Evolutionary conservation across 2,888 invertebrate genomes (phyloP).

Genomic region (Steinernema carpocapsae): DNA sequence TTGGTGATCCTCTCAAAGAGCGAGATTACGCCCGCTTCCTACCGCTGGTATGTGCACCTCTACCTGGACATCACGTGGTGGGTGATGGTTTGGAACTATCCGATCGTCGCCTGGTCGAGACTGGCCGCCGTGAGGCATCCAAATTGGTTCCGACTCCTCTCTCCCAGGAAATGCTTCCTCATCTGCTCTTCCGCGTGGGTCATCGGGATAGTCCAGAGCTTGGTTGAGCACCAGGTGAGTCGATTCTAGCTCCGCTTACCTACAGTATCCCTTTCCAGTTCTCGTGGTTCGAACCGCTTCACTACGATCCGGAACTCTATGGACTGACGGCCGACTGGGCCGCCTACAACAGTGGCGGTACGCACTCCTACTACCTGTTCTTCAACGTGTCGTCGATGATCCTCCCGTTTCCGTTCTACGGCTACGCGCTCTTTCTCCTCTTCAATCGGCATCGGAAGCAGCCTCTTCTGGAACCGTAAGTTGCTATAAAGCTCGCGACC

Average conservation of each 20-base stretch:
- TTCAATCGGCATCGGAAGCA: constrained; percentile 30
- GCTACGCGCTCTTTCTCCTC: constrained; percentile 30
- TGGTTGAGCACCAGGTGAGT: constrained; percentile 53
- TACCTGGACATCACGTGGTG: constrained; percentile 61
- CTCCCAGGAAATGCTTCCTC: constrained; percentile 48
- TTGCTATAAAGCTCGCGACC: neutral
- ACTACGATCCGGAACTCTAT: constrained; percentile 54
- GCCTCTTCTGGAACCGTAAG: constrained; percentile 24
- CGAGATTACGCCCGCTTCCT: constrained; percentile 48
- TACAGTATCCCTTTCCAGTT: constrained; percentile 41
- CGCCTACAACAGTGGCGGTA: constrained; percentile 44
- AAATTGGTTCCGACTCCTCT: constrained; percentile 53
- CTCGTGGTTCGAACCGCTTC: constrained; percentile 56
- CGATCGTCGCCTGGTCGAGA: constrained; percentile 58
- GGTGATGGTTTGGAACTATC: constrained; percentile 52
- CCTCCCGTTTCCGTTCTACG: constrained; percentile 58
- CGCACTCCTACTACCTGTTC: constrained; percentile 55
- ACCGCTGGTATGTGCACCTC: constrained; percentile 53
- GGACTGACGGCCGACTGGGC: constrained; percentile 58
- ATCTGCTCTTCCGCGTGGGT: constrained; percentile 60
- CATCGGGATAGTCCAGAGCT: constrained; percentile 51
- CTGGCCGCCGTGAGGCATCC: constrained; percentile 59
- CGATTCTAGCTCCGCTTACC: too few relatives aligned
- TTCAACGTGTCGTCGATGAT: constrained; percentile 58
- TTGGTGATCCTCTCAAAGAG: constrained; percentile 54